Evolutionary conservation across 2,888 invertebrate species (phyloP).

Genomic region (Yponomeuta sedellus): DNA sequence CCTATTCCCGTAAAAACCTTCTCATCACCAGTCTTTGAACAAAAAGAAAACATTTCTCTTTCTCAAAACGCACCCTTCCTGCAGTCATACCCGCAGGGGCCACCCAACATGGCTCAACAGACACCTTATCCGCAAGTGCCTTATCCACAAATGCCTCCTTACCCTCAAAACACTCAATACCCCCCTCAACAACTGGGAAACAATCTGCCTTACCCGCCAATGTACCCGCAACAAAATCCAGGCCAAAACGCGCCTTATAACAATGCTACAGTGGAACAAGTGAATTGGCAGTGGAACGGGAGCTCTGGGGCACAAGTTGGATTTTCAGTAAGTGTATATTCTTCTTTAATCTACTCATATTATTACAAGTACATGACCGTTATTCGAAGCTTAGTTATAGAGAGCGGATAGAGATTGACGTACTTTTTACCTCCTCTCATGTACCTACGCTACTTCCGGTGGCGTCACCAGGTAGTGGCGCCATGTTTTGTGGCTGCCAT

Average conservation of each 20-base stretch:
- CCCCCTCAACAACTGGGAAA: not conserved
- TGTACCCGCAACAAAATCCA: conserved; percentile 3
- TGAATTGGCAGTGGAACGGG: conserved; percentile 13
- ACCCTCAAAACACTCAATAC: conserved; percentile 13
- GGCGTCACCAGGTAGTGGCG: too few species aligned
- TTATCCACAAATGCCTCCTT: not conserved
- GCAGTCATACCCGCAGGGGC: too few species aligned
- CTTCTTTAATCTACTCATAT: not conserved
- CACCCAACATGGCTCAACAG: not conserved
- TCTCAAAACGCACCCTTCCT: not conserved
- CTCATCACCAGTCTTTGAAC: conserved; percentile 2
- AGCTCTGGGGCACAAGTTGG: conserved; percentile 5
- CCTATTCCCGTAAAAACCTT: conserved; percentile 33
- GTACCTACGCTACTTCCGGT: too few species aligned
- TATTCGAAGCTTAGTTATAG: too few species aligned
- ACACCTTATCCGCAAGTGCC: not conserved
- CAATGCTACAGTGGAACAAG: not conserved
- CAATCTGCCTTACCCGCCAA: not conserved
- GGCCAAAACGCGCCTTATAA: not conserved
- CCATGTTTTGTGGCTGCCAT: too few species aligned
- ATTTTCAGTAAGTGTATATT: not conserved
- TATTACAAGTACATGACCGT: too few species aligned
- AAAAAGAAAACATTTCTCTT: not conserved
- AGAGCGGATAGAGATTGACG: too few species aligned
- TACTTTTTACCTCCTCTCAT: too few species aligned